phyloP scores from a whole-genome alignment of 2,113 vertebrate genomes.

The Nesogale talazaci region DNA sequence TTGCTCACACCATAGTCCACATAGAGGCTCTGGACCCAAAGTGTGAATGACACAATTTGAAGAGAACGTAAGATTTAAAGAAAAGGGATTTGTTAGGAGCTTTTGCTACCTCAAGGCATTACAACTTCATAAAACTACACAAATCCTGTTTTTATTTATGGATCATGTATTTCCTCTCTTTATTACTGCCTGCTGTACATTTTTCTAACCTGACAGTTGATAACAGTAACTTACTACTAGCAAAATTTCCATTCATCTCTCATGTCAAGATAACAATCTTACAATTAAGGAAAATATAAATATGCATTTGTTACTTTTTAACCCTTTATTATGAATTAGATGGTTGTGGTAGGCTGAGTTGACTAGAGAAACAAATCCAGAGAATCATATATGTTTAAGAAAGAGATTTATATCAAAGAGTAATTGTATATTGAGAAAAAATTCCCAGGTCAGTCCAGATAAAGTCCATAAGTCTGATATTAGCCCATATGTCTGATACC shows the following conservation, averaged over 20 bases:
- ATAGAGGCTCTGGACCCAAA: neutral
- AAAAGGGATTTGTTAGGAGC: conserved; percentile 69
- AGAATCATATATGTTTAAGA: too few relatives aligned
- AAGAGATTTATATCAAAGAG: too few relatives aligned
- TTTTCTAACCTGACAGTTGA: conserved; percentile 81
- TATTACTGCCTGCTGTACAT: conserved; percentile 56
- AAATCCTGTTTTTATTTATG: conserved; percentile 83
- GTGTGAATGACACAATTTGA: neutral
- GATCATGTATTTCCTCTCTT: conserved; percentile 78
- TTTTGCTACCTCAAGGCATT: conserved; percentile 76
- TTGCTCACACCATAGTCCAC: neutral
- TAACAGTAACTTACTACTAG: conserved; percentile 75
- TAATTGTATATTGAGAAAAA: too few relatives aligned
- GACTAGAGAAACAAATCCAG: too few relatives aligned
- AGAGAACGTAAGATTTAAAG: conserved; percentile 49
- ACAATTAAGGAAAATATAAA: conserved; percentile 63
- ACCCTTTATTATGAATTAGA: too few relatives aligned
- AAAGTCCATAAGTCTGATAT: too few relatives aligned
- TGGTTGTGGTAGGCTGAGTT: too few relatives aligned
- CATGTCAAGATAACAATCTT: conserved; percentile 60
- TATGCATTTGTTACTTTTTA: neutral
- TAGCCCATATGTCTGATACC: too few relatives aligned
- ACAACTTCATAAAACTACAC: conserved; percentile 82
- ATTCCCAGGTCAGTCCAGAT: too few relatives aligned
- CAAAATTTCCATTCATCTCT: conserved; percentile 74